Conservation (phyloP, 2,888 invertebrate genomes). For the Drosophila meridionalis region DNA sequence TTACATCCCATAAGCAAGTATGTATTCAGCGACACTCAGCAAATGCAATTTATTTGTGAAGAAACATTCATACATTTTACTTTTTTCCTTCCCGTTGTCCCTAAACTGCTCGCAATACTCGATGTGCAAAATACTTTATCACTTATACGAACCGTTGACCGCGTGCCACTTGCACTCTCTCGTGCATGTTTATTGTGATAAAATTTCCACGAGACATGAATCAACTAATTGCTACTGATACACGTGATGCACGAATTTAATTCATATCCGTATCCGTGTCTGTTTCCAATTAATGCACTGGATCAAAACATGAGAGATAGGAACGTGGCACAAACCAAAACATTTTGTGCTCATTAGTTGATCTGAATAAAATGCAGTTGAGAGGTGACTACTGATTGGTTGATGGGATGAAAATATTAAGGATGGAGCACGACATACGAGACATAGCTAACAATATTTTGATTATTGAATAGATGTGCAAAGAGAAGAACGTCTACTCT, state of each 20-base stretch:
- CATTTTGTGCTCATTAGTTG: constrained; percentile 47
- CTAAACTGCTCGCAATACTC: constrained; percentile 16
- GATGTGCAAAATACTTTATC: not conserved
- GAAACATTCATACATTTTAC: not conserved
- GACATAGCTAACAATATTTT: not conserved
- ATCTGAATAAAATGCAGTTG: not conserved
- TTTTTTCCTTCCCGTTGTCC: not conserved
- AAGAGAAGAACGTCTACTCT: not conserved
- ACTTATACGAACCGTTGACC: not conserved
- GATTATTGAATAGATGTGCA: not conserved
- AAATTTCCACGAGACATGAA: constrained; percentile 20
- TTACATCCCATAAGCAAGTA: not conserved
- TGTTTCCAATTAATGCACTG: constrained; percentile 17
- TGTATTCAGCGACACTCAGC: not conserved
- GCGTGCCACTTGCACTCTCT: constrained; percentile 10
- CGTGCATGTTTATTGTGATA: constrained; percentile 2
- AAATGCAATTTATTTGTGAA: not conserved
- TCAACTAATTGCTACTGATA: constrained; percentile 39
- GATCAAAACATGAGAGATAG: constrained; percentile 11
- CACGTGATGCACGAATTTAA: constrained; percentile 15
- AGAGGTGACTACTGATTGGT: not conserved
- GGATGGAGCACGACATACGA: too few relatives aligned
- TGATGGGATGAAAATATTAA: not conserved
- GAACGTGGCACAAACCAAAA: constrained; percentile 1
- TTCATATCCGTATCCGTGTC: constrained; percentile 9